A percentile compares a stretch with the other conserved stretches of the same genome.
Evolutionary conservation across 2,113 vertebrate species (phyloP).

Genomic region (Garra rufa): DNA sequence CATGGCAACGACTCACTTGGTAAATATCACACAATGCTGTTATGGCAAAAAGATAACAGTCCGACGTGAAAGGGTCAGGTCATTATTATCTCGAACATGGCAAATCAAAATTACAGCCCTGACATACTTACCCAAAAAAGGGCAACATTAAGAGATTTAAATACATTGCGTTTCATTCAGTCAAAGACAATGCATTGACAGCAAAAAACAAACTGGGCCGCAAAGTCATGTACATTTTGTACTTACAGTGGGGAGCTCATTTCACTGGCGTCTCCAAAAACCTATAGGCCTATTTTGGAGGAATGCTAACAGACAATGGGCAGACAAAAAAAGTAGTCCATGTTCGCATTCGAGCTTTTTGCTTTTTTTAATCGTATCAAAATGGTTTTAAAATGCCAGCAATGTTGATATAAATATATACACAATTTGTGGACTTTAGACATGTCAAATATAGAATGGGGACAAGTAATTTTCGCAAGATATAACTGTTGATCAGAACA

Average conservation of each 20-base stretch:
- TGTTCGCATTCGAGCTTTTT: slow-evolving; percentile 74
- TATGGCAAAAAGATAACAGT: slow-evolving; percentile 54
- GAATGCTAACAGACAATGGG: slow-evolving; percentile 94
- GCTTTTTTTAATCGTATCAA: slow-evolving; percentile 80
- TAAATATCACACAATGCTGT: slow-evolving; percentile 47
- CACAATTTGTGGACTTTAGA: slow-evolving; percentile 82
- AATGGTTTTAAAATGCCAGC: slow-evolving; percentile 75
- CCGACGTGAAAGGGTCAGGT: slow-evolving; percentile 65
- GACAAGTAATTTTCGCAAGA: slow-evolving; percentile 67
- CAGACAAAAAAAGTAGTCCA: slow-evolving; percentile 85
- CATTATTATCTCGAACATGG: slow-evolving; percentile 48
- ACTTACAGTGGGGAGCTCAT: slow-evolving; percentile 99
- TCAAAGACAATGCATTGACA: slow-evolving; percentile 68
- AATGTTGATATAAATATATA: slow-evolving; percentile 71
- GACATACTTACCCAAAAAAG: slow-evolving; percentile 79
- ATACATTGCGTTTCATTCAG: slow-evolving; percentile 67
- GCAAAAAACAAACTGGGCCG: slow-evolving; percentile 61
- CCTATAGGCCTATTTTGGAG: slow-evolving; percentile 90
- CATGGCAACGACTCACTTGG: slow-evolving; percentile 53
- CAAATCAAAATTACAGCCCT: slow-evolving; percentile 57
- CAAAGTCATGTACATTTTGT: slow-evolving; percentile 77
- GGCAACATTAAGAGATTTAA: slow-evolving; percentile 62
- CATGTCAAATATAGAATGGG: slow-evolving; percentile 72
- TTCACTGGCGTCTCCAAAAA: slow-evolving; percentile 89
- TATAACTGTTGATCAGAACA: slow-evolving; percentile 65